Percentiles rank a stretch among this genome's conserved stretches.
These are phyloP conservation scores for Tuberolachnus salignus DNA, from an alignment of 2,888 invertebrate genomes.

Conservation along the genomic window DNA sequence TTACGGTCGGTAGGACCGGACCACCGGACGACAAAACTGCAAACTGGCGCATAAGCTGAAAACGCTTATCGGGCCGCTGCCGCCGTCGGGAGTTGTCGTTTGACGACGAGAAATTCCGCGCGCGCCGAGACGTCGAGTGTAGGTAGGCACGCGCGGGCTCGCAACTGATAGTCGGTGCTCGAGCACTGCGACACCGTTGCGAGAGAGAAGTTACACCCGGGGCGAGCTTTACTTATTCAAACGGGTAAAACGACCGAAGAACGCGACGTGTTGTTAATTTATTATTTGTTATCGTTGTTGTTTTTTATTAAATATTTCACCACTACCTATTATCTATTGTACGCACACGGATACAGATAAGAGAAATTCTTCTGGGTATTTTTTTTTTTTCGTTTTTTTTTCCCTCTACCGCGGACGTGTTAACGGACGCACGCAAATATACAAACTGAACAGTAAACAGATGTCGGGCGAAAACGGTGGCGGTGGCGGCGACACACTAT, in stretches of 20 bases:
- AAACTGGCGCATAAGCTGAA: slow-evolving; percentile 13
- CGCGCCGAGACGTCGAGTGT: not conserved
- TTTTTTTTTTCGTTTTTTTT: not conserved
- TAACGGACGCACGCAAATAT: slow-evolving; percentile 35
- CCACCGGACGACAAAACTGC: not conserved
- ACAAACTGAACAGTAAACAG: slow-evolving; percentile 39
- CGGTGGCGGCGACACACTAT: not conserved
- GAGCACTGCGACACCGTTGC: slow-evolving; percentile 44
- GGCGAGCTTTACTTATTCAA: too few relatives aligned
- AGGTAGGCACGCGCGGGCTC: not conserved
- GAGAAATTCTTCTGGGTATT: not conserved
- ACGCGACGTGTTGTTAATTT: not conserved
- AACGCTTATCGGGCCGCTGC: slow-evolving; percentile 24
- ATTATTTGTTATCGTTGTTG: too few relatives aligned
- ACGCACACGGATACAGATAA: slow-evolving; percentile 10
- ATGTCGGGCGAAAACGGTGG: slow-evolving; percentile 33
- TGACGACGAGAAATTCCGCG: not conserved
- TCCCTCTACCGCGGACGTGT: slow-evolving; percentile 30
- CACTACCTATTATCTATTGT: not conserved
- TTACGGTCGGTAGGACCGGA: not conserved
- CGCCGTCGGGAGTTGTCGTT: not conserved
- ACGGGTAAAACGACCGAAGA: not conserved
- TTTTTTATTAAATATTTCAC: too few relatives aligned
- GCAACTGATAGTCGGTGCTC: slow-evolving; percentile 26
- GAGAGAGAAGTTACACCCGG: not conserved